phyloP scores from a whole-genome alignment of 1,140 invertebrate species.

The Panagrolaimus sp. region DNA sequence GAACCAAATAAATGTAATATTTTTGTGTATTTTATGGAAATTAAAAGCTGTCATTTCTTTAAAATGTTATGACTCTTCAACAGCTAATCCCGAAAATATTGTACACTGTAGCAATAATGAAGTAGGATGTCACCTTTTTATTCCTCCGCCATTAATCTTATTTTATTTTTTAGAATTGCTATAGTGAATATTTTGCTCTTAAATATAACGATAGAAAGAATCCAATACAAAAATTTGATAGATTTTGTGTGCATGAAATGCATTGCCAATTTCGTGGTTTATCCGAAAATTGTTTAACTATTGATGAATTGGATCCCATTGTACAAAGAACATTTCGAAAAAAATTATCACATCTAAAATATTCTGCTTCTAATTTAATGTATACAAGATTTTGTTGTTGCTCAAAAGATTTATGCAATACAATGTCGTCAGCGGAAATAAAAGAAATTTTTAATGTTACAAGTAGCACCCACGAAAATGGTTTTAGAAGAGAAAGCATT shows the following conservation, averaged over 20 bases:
- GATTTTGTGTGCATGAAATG: constrained; percentile 6
- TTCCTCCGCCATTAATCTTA: background rate
- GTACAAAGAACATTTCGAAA: constrained; percentile 8
- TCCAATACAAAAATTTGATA: background rate
- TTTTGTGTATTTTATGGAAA: background rate
- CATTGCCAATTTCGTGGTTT: background rate
- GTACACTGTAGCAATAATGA: background rate
- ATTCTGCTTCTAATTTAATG: background rate
- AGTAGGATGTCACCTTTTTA: background rate
- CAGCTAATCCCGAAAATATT: background rate
- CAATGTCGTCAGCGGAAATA: background rate
- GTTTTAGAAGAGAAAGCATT: background rate
- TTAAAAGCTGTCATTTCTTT: background rate
- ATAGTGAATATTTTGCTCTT: constrained; percentile 2
- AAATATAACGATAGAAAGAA: background rate
- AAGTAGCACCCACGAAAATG: background rate
- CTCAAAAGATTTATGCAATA: constrained; percentile 6
- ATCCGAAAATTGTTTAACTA: background rate
- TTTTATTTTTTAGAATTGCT: background rate
- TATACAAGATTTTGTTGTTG: constrained; percentile 13
- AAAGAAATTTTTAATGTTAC: no score
- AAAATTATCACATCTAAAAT: background rate
- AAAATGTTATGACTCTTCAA: background rate
- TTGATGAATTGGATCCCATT: constrained; percentile 4
- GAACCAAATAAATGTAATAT: no score